Evolutionary conservation across 1,140 invertebrate species (phyloP), one percentile per base, ranked within the genome.

Genomic region (Drosophila elegans): DNA sequence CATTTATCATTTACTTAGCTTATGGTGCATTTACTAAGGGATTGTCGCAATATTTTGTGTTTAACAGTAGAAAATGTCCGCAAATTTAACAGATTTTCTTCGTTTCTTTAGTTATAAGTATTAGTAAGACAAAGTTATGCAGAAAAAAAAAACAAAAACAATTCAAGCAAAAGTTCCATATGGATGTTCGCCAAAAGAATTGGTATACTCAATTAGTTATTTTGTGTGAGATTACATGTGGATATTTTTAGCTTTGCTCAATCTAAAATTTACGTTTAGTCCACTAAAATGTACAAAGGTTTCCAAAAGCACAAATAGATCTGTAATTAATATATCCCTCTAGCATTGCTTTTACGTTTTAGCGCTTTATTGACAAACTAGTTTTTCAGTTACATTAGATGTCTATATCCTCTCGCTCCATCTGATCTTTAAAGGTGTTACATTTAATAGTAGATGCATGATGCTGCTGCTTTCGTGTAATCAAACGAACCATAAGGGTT

Each of bases 301-400:
- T 49, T 49, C 27, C 54, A 29, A 44, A 21, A 44, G 6, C 41
- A 9, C 2, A 48, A 48, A 25, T 3, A 11, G 10, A 46, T 44
- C 42, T 2, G 46, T 27, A 27, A 36, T 2, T 60, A 44, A 13
- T 29, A 60, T 3, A 11, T 36, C 9, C 9, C 29, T 48, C 38
- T 34, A 9, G n/a, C 3, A 3, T 27, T n/a, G 29, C 4, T 36
- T 59, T 64, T 36, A 51, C 4, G 21, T 42, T 42, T 11, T 25
- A 12, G 32, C 13, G 42, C 27, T 66, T 66, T 66, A 66, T 66
- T 66, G 41, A 61, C 61, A 39, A 61, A 66, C 42, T 46, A 66
- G 16, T 61, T 48, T 10, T 32, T 38, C 10, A 27, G 4, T 64
- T 64, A 64, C 53, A 63, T 34, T 27, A 29, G 25, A 44, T 53